Percentiles rank a stretch among this genome's conserved stretches.
Evolutionary conservation across 1,140 invertebrate species (phyloP).

Genomic region (Drosophila lini): DNA sequence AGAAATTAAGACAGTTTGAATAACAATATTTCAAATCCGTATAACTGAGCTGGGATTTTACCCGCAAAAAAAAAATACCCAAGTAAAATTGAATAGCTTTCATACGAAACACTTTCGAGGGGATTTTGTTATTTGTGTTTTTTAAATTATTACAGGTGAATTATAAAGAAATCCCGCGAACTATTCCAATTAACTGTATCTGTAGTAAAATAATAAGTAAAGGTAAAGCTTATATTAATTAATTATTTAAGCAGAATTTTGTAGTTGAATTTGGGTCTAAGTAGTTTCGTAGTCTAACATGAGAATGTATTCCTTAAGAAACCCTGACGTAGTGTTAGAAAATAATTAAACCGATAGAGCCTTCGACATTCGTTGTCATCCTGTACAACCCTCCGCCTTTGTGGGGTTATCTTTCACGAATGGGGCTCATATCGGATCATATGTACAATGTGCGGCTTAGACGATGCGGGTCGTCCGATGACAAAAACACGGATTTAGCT

Average conservation of each 20-base stretch:
- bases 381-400: not conserved
- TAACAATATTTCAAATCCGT: not conserved
- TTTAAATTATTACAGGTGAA: not conserved
- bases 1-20: not conserved
- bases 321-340: too few relatives aligned
- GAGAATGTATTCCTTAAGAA: too few relatives aligned
- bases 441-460: constrained; percentile 30
- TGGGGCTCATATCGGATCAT: constrained; percentile 39
- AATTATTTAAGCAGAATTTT: too few relatives aligned
- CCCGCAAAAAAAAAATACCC: too few relatives aligned
- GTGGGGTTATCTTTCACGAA: constrained; percentile 5
- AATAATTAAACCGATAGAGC: not conserved
- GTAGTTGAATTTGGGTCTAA: too few relatives aligned
- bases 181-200: too few relatives aligned
- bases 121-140: not conserved
- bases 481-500: constrained; percentile 57
- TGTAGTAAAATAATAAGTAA: too few relatives aligned
- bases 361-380: constrained; percentile 8
- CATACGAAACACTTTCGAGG: not conserved
- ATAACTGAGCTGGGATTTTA: not conserved
- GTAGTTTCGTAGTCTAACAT: too few relatives aligned
- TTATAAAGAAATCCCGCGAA: too few relatives aligned
- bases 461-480: constrained; percentile 49
- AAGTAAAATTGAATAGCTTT: not conserved
- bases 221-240: too few relatives aligned